phyloP scores from a whole-genome alignment of 1,140 invertebrate genomes.

The Lineus longissimus region DNA sequence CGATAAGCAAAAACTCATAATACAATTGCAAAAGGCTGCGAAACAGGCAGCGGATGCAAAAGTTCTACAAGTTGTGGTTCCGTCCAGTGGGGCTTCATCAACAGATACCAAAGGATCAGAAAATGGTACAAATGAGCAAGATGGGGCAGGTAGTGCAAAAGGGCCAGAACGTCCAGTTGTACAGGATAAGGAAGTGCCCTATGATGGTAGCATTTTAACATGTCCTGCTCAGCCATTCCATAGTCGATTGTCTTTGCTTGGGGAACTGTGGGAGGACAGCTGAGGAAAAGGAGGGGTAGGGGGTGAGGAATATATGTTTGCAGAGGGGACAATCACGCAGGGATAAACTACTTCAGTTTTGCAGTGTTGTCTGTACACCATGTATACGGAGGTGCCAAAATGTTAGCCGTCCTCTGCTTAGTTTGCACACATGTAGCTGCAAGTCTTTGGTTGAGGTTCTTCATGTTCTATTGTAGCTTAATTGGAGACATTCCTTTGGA shows the following conservation, averaged over 20 bases:
- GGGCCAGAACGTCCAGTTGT: constrained; percentile 30
- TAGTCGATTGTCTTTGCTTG: constrained; percentile 68
- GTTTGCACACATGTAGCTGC: too few species aligned
- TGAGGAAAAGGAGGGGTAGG: neutral
- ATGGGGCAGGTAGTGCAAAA: neutral
- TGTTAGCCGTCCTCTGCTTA: too few species aligned
- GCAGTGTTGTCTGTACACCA: too few species aligned
- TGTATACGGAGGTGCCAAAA: too few species aligned
- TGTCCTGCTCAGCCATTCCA: constrained; percentile 69
- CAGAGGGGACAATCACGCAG: too few species aligned
- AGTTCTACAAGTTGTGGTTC: constrained; percentile 10
- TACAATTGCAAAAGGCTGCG: too few species aligned
- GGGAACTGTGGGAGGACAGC: constrained; percentile 57
- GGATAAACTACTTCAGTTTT: too few species aligned
- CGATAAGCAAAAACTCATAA: too few species aligned
- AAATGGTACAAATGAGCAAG: constrained; percentile 52
- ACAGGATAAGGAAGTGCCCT: constrained; percentile 28
- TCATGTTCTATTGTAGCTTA: too few species aligned
- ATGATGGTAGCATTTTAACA: constrained; percentile 61
- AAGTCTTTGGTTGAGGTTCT: too few species aligned
- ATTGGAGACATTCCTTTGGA: too few species aligned
- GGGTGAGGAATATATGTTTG: too few species aligned
- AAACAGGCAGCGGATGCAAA: constrained; percentile 17
- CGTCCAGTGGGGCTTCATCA: constrained; percentile 9
- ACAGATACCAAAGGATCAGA: constrained; percentile 22